Conservation (phyloP, 2,113 vertebrate species). For the Brachypteracias leptosomus region DNA sequence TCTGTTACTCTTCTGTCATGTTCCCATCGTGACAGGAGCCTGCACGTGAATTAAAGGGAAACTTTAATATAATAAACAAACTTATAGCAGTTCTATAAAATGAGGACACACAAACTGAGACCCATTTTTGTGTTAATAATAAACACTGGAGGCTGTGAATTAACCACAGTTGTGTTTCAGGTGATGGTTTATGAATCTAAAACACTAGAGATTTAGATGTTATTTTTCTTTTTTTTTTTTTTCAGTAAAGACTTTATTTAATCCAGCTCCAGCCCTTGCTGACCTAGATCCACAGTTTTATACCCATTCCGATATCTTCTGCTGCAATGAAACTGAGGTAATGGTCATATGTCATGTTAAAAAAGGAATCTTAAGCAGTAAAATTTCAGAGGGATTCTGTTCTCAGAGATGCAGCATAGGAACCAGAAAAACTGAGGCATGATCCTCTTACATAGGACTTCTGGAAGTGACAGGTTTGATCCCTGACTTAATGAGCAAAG, state of each 20-base stretch:
- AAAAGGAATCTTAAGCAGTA: background rate
- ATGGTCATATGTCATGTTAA: background rate
- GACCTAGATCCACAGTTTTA: conserved; percentile 89
- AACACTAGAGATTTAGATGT: background rate
- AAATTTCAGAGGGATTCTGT: background rate
- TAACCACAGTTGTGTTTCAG: background rate
- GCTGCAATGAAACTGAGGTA: conserved; percentile 98
- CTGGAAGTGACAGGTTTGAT: background rate
- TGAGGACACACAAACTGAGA: background rate
- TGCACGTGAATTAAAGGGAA: background rate
- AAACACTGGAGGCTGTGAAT: background rate
- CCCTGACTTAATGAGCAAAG: background rate
- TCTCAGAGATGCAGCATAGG: background rate
- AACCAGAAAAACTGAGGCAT: background rate
- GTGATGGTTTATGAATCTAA: background rate
- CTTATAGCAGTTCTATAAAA: background rate
- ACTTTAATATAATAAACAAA: background rate
- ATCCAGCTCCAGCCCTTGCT: conserved; percentile 89
- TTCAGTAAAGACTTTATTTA: conserved; percentile 94
- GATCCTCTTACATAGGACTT: background rate
- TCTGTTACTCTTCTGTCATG: background rate
- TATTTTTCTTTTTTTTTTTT: background rate
- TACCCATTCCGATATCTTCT: conserved; percentile 88
- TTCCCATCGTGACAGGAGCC: background rate
- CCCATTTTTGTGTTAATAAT: background rate